Evolutionary conservation across 2,888 invertebrate genomes (phyloP), one percentile per base, ranked within the genome.

Genomic region (Mactromeris polynyma): DNA sequence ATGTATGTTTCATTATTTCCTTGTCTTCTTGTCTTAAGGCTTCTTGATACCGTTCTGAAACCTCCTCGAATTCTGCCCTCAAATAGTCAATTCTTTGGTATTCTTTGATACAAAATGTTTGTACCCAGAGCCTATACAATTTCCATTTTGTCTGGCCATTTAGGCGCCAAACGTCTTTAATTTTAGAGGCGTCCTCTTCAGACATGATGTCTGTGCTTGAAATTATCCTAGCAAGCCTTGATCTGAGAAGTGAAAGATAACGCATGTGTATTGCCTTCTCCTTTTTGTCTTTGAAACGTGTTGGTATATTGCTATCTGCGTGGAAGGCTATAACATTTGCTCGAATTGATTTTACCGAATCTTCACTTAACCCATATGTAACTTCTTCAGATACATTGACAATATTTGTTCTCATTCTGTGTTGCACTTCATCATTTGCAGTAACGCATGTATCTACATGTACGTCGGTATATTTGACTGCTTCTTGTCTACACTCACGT

Each of bases 71-170:
- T 95, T 42, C n/a, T 26, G 7, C 6, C 54, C 19, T 31, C 77
- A 26, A 21, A 9, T 7, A 54, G 94, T 85, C 83, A 2, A 91
- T 85, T 64, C 58, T 77, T 11, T 78, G 77, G 46, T 89, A 91
- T 17, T 46, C 14, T 7, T 21, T 38, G 4, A 31, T 11, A 51
- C 78, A 78, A 7, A 58, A 36, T 19, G 38, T 85, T n/a, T 38
- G 36, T 14, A 96, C 92, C 97, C 97, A 97, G 79, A 92, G 91
- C 21, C 96, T 94, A 91, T 97, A 97, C 46, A 97, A n/a, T n/a
- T n/a, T n/a, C n/a, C n/a, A n/a, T n/a, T n/a, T n/a, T n/a, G n/a
- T n/a, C n/a, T n/a, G n/a, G 89, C 46, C 94, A 36, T 91, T 81
- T 36, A 96, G 89, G 64, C 92, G 88, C 94, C 96, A 94, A 7